These are phyloP conservation scores for Melieria picta DNA, from an alignment of 2,888 invertebrate genomes.

Conservation along the genomic window DNA sequence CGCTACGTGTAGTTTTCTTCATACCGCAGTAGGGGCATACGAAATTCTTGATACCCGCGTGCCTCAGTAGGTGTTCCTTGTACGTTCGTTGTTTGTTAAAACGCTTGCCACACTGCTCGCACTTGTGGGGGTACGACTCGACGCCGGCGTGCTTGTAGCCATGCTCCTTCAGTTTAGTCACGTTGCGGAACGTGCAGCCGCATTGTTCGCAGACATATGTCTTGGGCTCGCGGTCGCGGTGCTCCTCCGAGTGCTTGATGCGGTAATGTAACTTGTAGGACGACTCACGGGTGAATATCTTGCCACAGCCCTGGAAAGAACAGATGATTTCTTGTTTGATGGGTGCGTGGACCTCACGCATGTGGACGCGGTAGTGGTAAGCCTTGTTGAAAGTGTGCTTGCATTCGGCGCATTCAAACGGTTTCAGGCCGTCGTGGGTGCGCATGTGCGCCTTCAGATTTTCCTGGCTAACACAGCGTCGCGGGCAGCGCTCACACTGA, in stretches of 20 bases:
- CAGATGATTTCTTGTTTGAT: constrained; percentile 43
- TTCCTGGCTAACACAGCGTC: constrained; percentile 42
- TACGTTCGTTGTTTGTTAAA: constrained; percentile 47
- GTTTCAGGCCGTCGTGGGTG: constrained; percentile 40
- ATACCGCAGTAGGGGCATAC: constrained; percentile 54
- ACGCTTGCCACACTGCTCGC: constrained; percentile 56
- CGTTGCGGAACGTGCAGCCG: constrained; percentile 45
- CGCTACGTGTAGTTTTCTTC: constrained; percentile 46
- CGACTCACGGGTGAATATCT: constrained; percentile 43
- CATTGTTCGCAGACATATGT: constrained; percentile 48
- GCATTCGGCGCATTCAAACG: constrained; percentile 44
- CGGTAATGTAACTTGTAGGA: constrained; percentile 45
- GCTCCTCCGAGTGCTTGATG: constrained; percentile 38
- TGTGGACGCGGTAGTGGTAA: constrained; percentile 41
- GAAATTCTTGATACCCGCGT: constrained; percentile 49
- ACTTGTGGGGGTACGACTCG: constrained; percentile 49
- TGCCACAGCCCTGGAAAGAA: constrained; percentile 45
- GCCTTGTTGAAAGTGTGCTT: constrained; percentile 42
- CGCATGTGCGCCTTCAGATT: constrained; percentile 36
- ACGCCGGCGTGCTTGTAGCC: constrained; percentile 46
- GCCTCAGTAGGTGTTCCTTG: constrained; percentile 53
- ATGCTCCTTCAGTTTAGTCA: constrained; percentile 45
- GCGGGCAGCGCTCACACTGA: constrained; percentile 44
- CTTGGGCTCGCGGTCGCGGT: constrained; percentile 8
- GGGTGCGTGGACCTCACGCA: constrained; percentile 42